phyloP scores from a whole-genome alignment of 2,888 invertebrate species.

The Drosophila nr. perissopoda region DNA sequence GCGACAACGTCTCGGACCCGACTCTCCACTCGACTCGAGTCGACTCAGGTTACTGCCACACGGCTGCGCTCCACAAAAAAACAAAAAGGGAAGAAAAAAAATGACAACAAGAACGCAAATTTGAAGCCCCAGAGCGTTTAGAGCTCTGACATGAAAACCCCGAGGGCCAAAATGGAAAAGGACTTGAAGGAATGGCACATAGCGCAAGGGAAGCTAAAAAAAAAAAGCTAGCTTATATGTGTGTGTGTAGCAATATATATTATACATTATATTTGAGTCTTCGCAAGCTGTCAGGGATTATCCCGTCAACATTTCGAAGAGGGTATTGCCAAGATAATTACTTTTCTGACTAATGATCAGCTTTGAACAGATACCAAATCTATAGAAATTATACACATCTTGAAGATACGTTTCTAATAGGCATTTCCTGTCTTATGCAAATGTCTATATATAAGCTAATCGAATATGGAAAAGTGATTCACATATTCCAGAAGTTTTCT shows the following conservation, averaged over 20 bases:
- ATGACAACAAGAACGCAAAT: slow-evolving; percentile 1
- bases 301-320: slow-evolving; percentile 8
- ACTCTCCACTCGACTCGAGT: slow-evolving; percentile 23
- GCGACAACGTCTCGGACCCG: slow-evolving; percentile 25
- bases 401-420: neutral
- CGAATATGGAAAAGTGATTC: slow-evolving; percentile 9
- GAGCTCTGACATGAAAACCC: slow-evolving; percentile 62
- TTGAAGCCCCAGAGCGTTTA: slow-evolving; percentile 38
- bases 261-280: no score
- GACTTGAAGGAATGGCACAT: slow-evolving; percentile 23
- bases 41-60: slow-evolving; percentile 70
- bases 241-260: neutral
- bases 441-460: neutral
- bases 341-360: slow-evolving; percentile 14
- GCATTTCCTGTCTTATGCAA: slow-evolving; percentile 9
- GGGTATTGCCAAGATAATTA: neutral
- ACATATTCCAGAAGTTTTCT: slow-evolving; percentile 22
- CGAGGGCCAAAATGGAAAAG: slow-evolving; percentile 39
- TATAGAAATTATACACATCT: neutral
- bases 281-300: slow-evolving; percentile 26
- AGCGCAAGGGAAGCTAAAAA: slow-evolving; percentile 15
- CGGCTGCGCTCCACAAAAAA: slow-evolving; percentile 30
- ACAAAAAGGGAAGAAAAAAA: neutral
- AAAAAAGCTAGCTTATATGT: slow-evolving; percentile 7
- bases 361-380: neutral